A percentile compares a stretch with the other conserved stretches of the same genome.
phyloP scores from a whole-genome alignment of 2,113 vertebrate genomes.

The Notiomystis cincta region DNA sequence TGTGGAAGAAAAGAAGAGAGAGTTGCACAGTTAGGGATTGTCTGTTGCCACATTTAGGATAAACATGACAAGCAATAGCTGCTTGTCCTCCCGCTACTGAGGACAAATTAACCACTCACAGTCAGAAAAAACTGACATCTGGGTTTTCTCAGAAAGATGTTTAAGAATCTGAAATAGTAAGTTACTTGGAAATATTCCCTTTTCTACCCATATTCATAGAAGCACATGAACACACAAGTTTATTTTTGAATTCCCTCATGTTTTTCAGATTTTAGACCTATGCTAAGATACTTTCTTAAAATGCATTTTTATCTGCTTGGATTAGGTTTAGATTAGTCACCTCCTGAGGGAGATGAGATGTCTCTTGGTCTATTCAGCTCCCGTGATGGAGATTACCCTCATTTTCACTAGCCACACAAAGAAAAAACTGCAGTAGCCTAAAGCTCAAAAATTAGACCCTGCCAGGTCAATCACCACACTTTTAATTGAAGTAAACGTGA shows the following conservation, averaged over 20 bases:
- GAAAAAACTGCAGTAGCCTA: neutral
- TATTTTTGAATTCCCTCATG: neutral
- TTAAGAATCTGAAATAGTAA: neutral
- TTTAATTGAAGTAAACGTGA: neutral
- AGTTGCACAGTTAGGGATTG: neutral
- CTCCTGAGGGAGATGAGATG: neutral
- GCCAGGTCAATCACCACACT: neutral
- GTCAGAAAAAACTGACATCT: neutral
- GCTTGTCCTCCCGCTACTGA: neutral
- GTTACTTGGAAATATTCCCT: neutral
- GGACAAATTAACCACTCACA: neutral
- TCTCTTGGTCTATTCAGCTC: neutral
- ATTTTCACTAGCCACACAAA: neutral
- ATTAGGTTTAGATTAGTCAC: constrained; percentile 13
- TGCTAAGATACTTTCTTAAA: neutral
- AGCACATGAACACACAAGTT: neutral
- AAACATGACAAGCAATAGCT: constrained; percentile 37
- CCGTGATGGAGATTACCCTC: neutral
- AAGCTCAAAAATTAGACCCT: neutral
- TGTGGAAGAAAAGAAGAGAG: neutral
- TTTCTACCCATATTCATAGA: neutral
- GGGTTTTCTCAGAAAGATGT: neutral
- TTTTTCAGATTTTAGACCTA: neutral
- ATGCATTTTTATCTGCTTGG: neutral
- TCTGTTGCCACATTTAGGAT: constrained; percentile 37